These are phyloP conservation scores for Sipunculus nudus DNA, from an alignment of 2,888 invertebrate species.

Conservation along the genomic window DNA sequence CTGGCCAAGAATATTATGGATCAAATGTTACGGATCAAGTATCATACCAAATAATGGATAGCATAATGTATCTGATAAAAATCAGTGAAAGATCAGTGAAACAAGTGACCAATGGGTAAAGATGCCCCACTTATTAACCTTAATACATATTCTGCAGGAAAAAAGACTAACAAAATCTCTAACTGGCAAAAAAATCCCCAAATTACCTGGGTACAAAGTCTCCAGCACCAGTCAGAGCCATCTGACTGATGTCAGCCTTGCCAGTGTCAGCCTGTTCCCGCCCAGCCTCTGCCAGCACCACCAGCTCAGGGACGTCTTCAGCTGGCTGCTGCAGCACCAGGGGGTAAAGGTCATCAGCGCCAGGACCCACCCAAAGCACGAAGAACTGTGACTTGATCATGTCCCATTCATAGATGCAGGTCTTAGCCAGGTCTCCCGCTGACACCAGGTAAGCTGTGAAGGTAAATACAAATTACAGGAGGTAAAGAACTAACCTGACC, in stretches of 20 bases:
- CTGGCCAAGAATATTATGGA: no score
- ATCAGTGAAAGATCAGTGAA: no score
- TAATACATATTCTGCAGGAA: no score
- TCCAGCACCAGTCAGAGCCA: conserved; percentile 48
- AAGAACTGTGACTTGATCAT: conserved; percentile 43
- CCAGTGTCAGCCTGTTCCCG: conserved; percentile 26
- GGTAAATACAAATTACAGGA: not conserved
- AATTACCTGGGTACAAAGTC: conserved; percentile 59
- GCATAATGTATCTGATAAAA: no score
- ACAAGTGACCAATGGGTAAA: no score
- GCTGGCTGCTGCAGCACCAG: conserved; percentile 46
- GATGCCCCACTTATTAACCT: no score
- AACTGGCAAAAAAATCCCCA: no score
- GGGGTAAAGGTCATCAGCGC: conserved; percentile 46
- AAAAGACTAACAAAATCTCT: no score
- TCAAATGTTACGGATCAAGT: no score
- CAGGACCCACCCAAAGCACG: conserved; percentile 49
- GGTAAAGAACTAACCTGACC: no score
- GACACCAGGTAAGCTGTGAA: conserved; percentile 51
- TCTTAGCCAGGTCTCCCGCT: conserved; percentile 49
- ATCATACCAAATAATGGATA: no score
- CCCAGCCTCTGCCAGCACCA: conserved; percentile 11
- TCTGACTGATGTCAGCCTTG: conserved; percentile 36
- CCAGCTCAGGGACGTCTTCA: conserved; percentile 39
- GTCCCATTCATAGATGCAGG: conserved; percentile 54